Evolutionary conservation across 2,888 invertebrate species (phyloP), one percentile per base, ranked within the genome.

Genomic region (Drosophila helvetica): DNA sequence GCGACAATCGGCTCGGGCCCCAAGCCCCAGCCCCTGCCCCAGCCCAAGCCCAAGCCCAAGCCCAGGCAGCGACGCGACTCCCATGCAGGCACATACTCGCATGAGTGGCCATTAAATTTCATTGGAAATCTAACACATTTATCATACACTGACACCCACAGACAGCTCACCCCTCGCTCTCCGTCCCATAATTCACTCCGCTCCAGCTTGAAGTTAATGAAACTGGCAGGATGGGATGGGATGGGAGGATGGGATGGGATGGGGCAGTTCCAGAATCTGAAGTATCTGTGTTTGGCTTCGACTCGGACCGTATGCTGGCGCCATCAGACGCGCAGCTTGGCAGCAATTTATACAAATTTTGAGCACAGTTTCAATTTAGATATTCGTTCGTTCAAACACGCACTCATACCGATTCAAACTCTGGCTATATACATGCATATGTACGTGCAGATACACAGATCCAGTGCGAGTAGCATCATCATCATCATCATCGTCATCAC

Each of bases 111-210:
- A 81, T 81, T 70, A 85, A 85, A 78, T 76, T 72, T 83, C 83
- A 80, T 80, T 84, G 83, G 86, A 83, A 83, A 83, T 86, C 83
- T 83, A 84, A 83, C 79, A 75, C 79, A 83, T 86, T 86, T 75
- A 83, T 83, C 84, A 75, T 61, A 54, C 63, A 63, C 62, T 56
- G 63, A 50, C 45, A 50, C 52, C 59, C 56, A 54, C 57, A 10
- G 51, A 52, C n/a, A 38, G 38, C 38, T 38, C 38, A 6, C 38
- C n/a, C 38, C 5, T 4, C 38, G 15, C 1, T 15, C 38, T 25
- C 25, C 25, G 25, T 25, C 38, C 6, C 6, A 83, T 83, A 80
- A 83, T 66, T 86, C 83, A 80, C 63, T 71, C 77, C 33, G 8
- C 63, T 71, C 77, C 33, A 6, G 50, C 45, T 52, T 51, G 56